Conservation (phyloP, 2,888 invertebrate species). For the Heliconius charithonia region DNA sequence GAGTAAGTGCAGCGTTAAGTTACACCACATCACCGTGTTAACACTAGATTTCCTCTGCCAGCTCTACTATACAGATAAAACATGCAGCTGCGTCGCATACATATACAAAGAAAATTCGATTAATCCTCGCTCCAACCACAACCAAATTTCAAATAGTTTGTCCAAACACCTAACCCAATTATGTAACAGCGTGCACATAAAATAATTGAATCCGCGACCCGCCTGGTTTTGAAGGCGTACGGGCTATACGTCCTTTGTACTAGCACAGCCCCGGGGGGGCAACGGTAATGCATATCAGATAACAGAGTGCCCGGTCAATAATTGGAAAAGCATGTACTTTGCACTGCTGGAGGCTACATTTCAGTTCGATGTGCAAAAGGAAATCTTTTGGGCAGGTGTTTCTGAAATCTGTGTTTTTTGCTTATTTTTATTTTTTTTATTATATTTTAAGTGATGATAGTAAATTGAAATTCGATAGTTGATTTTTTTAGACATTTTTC, state of each 20-base stretch:
- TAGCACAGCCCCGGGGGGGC: slow-evolving; percentile 41
- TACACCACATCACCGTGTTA: neutral
- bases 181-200: slow-evolving; percentile 37
- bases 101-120: neutral
- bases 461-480: too few species aligned
- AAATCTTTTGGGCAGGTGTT: slow-evolving; percentile 8
- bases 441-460: too few species aligned
- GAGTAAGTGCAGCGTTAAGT: neutral
- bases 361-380: neutral
- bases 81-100: neutral
- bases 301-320: slow-evolving; percentile 59
- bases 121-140: neutral
- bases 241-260: slow-evolving; percentile 41
- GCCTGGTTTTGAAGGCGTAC: slow-evolving; percentile 46
- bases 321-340: slow-evolving; percentile 67
- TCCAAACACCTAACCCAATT: slow-evolving; percentile 18
- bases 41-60: neutral
- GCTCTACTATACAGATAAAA: neutral
- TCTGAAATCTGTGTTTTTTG: neutral
- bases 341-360: slow-evolving; percentile 10
- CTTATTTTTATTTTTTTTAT: neutral
- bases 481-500: too few species aligned
- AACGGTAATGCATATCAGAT: slow-evolving; percentile 58
- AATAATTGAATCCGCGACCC: slow-evolving; percentile 45
- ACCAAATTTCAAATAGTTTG: neutral